phyloP scores from a whole-genome alignment of 2,113 vertebrate genomes.

The Prionailurus viverrinus region DNA sequence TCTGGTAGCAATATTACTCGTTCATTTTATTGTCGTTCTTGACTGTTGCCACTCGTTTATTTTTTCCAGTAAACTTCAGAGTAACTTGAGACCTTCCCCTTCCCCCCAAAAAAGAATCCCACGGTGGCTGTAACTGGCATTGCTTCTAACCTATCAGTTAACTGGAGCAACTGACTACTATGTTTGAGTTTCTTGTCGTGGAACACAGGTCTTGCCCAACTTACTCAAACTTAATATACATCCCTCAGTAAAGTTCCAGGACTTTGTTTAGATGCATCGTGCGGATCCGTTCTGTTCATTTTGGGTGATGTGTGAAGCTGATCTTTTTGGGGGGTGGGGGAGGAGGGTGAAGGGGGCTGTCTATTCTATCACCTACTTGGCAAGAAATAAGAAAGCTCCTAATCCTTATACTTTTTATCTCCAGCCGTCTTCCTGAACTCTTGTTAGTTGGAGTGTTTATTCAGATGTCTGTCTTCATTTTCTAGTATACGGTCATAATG shows the following conservation, averaged over 20 bases:
- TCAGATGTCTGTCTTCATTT: neutral
- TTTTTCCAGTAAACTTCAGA: neutral
- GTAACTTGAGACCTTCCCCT: neutral
- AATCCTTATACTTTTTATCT: neutral
- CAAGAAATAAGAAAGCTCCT: neutral
- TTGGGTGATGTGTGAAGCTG: neutral
- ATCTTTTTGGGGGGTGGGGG: neutral
- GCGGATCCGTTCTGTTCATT: neutral
- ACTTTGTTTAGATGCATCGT: no score
- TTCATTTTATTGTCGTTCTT: neutral
- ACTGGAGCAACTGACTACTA: neutral
- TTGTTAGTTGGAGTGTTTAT: no score
- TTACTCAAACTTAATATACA: neutral
- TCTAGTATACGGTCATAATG: rapidly evolving
- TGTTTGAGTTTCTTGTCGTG: neutral
- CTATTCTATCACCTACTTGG: neutral
- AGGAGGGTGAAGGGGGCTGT: no score
- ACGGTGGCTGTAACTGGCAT: neutral
- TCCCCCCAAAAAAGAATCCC: neutral
- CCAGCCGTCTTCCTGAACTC: neutral
- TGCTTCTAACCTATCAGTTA: neutral
- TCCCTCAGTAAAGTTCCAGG: neutral
- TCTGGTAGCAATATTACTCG: neutral
- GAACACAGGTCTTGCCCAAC: neutral
- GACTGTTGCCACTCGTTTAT: neutral